Evolutionary conservation across 2,113 vertebrate species (phyloP).

Genomic region (Picathartes gymnocephalus): DNA sequence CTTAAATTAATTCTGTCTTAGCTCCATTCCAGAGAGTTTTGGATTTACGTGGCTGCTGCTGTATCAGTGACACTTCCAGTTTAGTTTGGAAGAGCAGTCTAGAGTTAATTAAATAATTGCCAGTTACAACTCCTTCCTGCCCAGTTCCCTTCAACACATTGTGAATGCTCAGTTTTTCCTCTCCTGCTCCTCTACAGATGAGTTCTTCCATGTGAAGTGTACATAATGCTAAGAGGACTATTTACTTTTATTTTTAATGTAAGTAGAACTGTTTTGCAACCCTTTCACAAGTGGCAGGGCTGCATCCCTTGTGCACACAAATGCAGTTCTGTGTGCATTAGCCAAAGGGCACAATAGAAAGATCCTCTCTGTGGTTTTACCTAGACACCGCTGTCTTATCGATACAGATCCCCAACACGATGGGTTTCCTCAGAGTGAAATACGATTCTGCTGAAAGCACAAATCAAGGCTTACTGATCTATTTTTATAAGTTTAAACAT

Average conservation of each 20-base stretch:
- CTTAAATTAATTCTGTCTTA: neutral
- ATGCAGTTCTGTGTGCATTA: neutral
- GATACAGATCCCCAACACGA: neutral
- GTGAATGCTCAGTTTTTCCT: neutral
- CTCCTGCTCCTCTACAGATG: neutral
- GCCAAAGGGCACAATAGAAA: neutral
- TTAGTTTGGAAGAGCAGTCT: neutral
- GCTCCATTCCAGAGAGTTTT: neutral
- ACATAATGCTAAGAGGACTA: neutral
- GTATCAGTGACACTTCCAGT: neutral
- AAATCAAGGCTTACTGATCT: neutral
- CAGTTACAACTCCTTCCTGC: neutral
- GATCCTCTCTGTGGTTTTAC: neutral
- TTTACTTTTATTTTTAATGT: conserved; percentile 28
- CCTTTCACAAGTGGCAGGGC: neutral
- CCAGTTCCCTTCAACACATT: neutral
- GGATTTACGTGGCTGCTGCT: neutral
- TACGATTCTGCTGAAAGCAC: neutral
- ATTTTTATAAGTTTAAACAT: neutral
- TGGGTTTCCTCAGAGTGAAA: neutral
- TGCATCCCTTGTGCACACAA: neutral
- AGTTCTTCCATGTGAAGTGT: neutral
- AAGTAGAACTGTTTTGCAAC: conserved; percentile 1
- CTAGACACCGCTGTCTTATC: neutral
- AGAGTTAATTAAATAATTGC: neutral